phyloP scores from a whole-genome alignment of 1,140 invertebrate species.

The Diploscapter pachys region DNA sequence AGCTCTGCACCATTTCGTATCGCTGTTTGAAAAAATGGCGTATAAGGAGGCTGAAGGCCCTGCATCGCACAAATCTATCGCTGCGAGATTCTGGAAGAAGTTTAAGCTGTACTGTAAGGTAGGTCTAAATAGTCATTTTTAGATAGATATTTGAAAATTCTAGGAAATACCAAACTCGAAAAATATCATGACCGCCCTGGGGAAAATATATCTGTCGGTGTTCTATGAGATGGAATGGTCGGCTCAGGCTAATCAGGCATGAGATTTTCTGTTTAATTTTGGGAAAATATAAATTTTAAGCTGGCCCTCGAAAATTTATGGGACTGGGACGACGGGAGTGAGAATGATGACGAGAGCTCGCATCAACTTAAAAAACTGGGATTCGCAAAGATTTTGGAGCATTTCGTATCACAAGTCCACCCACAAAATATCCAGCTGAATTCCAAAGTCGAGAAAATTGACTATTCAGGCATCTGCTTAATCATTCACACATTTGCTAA shows the following conservation, averaged over 20 bases:
- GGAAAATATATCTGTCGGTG: no score
- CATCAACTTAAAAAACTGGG: background rate
- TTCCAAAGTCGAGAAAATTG: conserved; percentile 4
- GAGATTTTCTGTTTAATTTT: background rate
- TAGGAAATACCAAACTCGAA: no score
- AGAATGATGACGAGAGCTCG: background rate
- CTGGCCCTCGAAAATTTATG: conserved; percentile 18
- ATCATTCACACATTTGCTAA: background rate
- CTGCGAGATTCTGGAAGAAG: no score
- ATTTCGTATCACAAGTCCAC: background rate
- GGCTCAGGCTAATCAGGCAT: conserved; percentile 15
- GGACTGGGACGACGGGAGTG: conserved; percentile 19
- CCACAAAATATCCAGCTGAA: background rate
- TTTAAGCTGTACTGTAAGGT: no score
- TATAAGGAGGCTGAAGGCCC: no score
- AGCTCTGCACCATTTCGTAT: no score
- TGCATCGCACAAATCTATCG: no score
- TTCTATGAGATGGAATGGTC: conserved; percentile 26
- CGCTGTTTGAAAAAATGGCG: no score
- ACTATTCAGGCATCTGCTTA: conserved; percentile 4
- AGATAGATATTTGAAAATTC: no score
- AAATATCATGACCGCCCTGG: no score
- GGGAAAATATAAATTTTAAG: conserved; percentile 6
- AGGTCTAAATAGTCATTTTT: no score
- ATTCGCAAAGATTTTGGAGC: conserved; percentile 16